Conservation (phyloP, 2,113 vertebrate genomes). For the Lucifuga dentata region DNA sequence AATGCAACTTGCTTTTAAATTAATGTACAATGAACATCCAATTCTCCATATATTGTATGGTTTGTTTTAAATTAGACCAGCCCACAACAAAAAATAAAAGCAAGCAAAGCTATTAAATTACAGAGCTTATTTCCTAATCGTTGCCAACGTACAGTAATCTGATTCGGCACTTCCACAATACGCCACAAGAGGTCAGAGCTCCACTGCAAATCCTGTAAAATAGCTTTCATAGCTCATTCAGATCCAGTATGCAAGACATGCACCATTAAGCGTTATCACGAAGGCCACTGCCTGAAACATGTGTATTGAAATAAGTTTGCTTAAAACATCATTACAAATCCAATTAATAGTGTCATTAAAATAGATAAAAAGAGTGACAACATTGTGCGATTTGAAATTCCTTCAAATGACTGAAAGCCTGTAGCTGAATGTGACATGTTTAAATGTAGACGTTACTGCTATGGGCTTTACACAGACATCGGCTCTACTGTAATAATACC, state of each 20-base stretch:
- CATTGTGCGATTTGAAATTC: slow-evolving; percentile 52
- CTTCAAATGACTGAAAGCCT: slow-evolving; percentile 57
- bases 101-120: slow-evolving; percentile 40
- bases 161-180: slow-evolving; percentile 65
- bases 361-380: slow-evolving; percentile 69
- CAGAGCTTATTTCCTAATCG: slow-evolving; percentile 20
- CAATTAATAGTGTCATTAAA: slow-evolving; percentile 77
- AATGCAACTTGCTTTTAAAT: too few species aligned
- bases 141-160: slow-evolving; percentile 6
- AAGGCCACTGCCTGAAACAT: slow-evolving; percentile 64
- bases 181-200: slow-evolving; percentile 83
- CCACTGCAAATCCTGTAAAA: slow-evolving; percentile 68
- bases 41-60: too few species aligned
- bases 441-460: slow-evolving; percentile 46
- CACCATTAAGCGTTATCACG: slow-evolving; percentile 60
- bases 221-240: slow-evolving; percentile 1
- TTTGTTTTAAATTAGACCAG: too few species aligned
- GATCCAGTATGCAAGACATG: slow-evolving; percentile 46
- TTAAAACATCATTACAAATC: slow-evolving; percentile 80
- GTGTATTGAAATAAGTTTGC: slow-evolving; percentile 75
- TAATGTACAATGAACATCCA: too few species aligned
- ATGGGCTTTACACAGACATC: slow-evolving; percentile 9
- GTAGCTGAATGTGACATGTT: slow-evolving; percentile 28
- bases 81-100: too few species aligned
- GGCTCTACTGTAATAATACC: slow-evolving; percentile 17